These are phyloP conservation scores for Eupithecia vulgata DNA, from an alignment of 2,888 invertebrate genomes.

Conservation along the genomic window DNA sequence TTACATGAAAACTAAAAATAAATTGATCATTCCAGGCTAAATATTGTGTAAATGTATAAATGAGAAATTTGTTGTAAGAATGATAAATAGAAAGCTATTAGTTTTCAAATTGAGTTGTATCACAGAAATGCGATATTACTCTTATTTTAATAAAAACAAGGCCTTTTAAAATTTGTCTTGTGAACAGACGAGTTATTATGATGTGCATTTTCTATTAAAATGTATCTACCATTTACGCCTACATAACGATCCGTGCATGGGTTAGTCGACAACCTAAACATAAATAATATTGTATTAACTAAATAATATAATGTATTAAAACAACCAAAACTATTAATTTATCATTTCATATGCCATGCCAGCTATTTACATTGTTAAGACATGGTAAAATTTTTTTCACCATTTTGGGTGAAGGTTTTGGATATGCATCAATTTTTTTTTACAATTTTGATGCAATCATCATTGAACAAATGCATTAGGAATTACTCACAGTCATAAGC, in stretches of 20 bases:
- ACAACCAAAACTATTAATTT: constrained; percentile 27
- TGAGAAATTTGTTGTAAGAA: constrained; percentile 8
- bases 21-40: constrained; percentile 30
- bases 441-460: constrained; percentile 14
- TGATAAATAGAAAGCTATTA: neutral
- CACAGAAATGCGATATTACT: neutral
- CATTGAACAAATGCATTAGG: constrained; percentile 21
- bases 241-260: constrained; percentile 50
- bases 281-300: constrained; percentile 69
- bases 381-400: neutral
- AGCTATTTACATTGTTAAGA: constrained; percentile 21
- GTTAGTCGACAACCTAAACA: constrained; percentile 67
- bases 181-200: constrained; percentile 17
- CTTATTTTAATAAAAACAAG: constrained; percentile 1
- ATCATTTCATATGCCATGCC: constrained; percentile 19
- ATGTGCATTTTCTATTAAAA: constrained; percentile 41
- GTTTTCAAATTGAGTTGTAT: neutral
- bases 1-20: constrained; percentile 63
- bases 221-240: constrained; percentile 37
- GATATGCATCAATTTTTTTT: neutral
- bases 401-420: neutral
- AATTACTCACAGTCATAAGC: constrained; percentile 14
- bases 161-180: constrained; percentile 5
- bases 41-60: constrained; percentile 4
- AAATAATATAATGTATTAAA: constrained; percentile 57